Conservation (phyloP, 92 coral and sea anemone genomes). For the Siderastrea radians region DNA sequence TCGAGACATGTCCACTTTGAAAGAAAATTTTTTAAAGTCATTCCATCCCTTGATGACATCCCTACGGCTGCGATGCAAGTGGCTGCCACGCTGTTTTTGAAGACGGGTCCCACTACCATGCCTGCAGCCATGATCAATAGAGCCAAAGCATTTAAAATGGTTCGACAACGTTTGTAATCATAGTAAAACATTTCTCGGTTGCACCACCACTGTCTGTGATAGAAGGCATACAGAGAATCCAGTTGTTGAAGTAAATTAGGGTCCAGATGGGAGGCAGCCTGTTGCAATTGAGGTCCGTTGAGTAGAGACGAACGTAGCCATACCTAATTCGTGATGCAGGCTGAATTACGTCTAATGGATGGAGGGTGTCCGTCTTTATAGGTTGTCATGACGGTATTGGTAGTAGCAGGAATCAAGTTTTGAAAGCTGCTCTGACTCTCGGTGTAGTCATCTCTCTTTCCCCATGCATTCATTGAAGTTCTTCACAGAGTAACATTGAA, state of each 20-base stretch:
- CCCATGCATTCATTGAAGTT: too few species aligned
- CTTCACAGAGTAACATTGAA: too few species aligned
- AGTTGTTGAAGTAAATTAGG: background rate
- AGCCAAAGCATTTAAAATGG: constrained; percentile 7
- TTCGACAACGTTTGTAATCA: background rate
- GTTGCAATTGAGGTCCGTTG: too few species aligned
- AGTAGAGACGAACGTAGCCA: too few species aligned
- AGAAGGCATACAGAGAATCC: background rate
- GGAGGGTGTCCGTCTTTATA: too few species aligned
- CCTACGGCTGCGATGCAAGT: background rate
- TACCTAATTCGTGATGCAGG: too few species aligned
- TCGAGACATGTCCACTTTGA: constrained; percentile 21
- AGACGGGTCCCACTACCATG: background rate
- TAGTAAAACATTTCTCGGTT: constrained; percentile 11
- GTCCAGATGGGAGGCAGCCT: too few species aligned
- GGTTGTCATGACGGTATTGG: too few species aligned
- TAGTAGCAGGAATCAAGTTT: too few species aligned
- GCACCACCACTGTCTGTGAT: constrained; percentile 42
- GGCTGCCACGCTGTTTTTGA: background rate
- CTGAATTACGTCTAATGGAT: too few species aligned
- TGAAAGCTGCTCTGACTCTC: too few species aligned
- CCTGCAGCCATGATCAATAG: constrained; percentile 11
- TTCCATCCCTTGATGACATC: constrained; percentile 26
- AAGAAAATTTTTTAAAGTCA: constrained; percentile 11
- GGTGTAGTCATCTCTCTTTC: too few species aligned